Evolutionary conservation across 2,888 invertebrate species (phyloP), one percentile per base, ranked within the genome.

Genomic region (Euzophera pinguis): DNA sequence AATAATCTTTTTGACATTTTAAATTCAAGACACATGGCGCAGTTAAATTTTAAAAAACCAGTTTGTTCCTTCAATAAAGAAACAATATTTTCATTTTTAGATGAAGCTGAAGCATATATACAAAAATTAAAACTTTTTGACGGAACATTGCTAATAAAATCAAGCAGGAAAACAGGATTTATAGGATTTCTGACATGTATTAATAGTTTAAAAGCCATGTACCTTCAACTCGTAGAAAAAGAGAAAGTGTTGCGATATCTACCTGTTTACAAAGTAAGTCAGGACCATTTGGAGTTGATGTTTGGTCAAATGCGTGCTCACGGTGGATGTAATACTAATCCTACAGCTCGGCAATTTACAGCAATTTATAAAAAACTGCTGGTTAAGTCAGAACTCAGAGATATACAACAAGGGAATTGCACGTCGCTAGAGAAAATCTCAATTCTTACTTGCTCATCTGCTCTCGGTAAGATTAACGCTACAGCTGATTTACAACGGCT

Each of bases 321-420:
- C 12, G 59, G 59, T n/a, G 59, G 60, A 7, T 53, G 38, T 29
- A 62, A 59, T 17, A 62, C 48, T 13, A 59, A 60, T 38, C 57
- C 59, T 3, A 59, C 62, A 3, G 56, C 59, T 0, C 49, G 56
- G 12, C 61, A 62, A 29, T 62, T 62, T 54, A 16, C 53, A 27
- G 51, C 60, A 0, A 51, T 52, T 7, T 62, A 61, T 47, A 64
- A 61, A 55, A 64, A 62, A 37, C 41, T 61, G 1, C 10, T 58
- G n/a, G 53, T 60, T 10, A 51, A 60, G 10, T 34, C 53, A 12
- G 55, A 56, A 13, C 51, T 57, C 2, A 51, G 47, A 43, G 52
- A 56, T 10, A 5, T 42, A 7, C 43, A 52, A 1, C 35, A 37
- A 6, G 56, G 55, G 17, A 57, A 57, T 37, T 59, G 59, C 42